These are phyloP conservation scores for Daubentonia madagascariensis DNA, from an alignment of 2,113 vertebrate genomes.

Conservation along the genomic window DNA sequence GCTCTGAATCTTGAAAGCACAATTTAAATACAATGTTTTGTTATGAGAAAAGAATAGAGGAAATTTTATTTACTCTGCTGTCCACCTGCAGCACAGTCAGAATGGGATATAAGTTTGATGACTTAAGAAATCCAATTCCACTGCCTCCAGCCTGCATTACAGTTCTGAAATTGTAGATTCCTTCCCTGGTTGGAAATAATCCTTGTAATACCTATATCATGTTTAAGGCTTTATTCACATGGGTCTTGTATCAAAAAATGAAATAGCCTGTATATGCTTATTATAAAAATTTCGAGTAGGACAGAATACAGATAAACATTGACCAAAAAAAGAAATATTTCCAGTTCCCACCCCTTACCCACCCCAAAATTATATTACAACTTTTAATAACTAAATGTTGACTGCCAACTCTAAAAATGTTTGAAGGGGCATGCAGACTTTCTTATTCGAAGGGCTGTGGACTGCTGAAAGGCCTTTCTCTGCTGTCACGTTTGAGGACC, in stretches of 20 bases:
- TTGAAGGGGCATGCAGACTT: neutral
- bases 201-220: fast-evolving
- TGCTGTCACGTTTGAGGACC: neutral
- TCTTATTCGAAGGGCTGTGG: neutral
- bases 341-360: neutral
- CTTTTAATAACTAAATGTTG: neutral
- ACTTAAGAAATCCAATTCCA: neutral
- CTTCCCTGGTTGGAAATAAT: neutral
- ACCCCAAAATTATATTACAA: neutral
- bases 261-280: neutral
- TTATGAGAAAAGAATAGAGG: neutral
- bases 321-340: neutral
- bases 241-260: neutral
- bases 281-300: neutral
- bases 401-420: neutral
- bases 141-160: neutral
- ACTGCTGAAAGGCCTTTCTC: no score
- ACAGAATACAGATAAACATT: neutral
- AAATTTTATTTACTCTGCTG: neutral
- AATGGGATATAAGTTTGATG: neutral
- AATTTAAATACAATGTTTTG: neutral
- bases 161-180: neutral
- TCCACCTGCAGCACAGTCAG: fast-evolving
- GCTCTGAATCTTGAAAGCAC: neutral
- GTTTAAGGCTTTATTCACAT: neutral